Evolutionary conservation across 2,113 vertebrate genomes (phyloP).

Genomic region (Saccopteryx bilineata): DNA sequence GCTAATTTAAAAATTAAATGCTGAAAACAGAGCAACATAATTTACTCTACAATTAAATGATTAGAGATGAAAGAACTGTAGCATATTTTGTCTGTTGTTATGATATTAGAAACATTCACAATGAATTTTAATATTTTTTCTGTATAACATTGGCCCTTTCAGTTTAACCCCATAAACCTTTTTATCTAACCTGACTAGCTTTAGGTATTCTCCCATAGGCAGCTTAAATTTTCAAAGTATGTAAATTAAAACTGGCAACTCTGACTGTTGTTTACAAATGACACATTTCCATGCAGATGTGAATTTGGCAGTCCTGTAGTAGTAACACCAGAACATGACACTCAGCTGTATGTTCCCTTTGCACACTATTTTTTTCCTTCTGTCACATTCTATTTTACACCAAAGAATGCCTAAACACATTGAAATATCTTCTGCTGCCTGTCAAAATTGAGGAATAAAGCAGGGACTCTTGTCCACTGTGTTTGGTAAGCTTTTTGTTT

Average conservation of each 20-base stretch:
- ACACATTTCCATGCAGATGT: neutral
- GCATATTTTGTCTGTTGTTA: slow-evolving; percentile 40
- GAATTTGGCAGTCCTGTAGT: neutral
- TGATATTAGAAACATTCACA: slow-evolving; percentile 54
- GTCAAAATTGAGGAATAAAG: slow-evolving; percentile 32
- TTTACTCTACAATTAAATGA: slow-evolving; percentile 79
- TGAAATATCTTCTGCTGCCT: neutral
- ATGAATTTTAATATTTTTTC: slow-evolving; percentile 73
- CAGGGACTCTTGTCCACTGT: neutral
- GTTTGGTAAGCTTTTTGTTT: neutral
- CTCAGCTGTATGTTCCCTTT: fast-evolving
- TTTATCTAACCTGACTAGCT: neutral
- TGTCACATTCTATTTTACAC: neutral
- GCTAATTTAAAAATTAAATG: slow-evolving; percentile 84
- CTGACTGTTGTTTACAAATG: neutral
- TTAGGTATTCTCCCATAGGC: neutral
- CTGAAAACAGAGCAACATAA: slow-evolving; percentile 74
- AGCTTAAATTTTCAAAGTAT: neutral
- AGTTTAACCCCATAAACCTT: neutral
- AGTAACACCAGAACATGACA: fast-evolving
- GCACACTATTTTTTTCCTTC: neutral
- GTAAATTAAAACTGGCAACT: neutral
- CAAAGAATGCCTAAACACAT: neutral
- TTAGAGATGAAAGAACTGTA: slow-evolving; percentile 66
- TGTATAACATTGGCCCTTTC: neutral